phyloP scores from a whole-genome alignment of 2,888 invertebrate species.

The Endotricha flammealis region DNA sequence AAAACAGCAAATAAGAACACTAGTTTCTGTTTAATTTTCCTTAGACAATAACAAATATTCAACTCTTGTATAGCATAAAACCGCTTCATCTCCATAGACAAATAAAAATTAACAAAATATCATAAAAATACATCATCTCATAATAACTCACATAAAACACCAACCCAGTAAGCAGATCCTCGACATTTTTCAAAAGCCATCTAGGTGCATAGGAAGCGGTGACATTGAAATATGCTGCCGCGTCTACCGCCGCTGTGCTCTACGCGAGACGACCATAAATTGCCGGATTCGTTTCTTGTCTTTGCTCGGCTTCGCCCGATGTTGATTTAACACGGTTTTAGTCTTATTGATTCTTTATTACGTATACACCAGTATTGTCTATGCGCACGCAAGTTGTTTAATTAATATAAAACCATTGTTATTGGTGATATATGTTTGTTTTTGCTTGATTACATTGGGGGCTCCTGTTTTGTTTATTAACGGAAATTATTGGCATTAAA shows the following conservation, averaged over 20 bases:
- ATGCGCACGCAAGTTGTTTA: conserved; percentile 67
- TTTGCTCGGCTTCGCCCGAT: conserved; percentile 70
- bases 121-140: too few relatives aligned
- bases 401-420: conserved; percentile 64
- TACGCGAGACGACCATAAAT: conserved; percentile 63
- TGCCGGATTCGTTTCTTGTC: conserved; percentile 74
- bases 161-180: conserved; percentile 5
- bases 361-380: conserved; percentile 61
- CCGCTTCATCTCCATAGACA: too few relatives aligned
- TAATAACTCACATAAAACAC: conserved; percentile 10
- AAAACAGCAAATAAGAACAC: too few relatives aligned
- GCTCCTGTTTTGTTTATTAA: conserved; percentile 1
- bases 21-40: too few relatives aligned
- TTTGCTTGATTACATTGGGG: conserved; percentile 16
- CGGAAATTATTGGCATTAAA: not conserved
- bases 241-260: conserved; percentile 49
- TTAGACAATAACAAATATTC: too few relatives aligned
- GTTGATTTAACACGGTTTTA: conserved; percentile 78
- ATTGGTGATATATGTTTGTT: conserved; percentile 43
- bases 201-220: conserved; percentile 29
- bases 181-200: conserved; percentile 10
- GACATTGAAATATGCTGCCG: conserved; percentile 49
- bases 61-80: too few relatives aligned
- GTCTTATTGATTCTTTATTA: conserved; percentile 78
- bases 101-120: too few relatives aligned